Percentiles rank a stretch among this genome's conserved stretches.
Evolutionary conservation across 2,113 vertebrate genomes (phyloP).

Genomic region (Alexandromys fortis): DNA sequence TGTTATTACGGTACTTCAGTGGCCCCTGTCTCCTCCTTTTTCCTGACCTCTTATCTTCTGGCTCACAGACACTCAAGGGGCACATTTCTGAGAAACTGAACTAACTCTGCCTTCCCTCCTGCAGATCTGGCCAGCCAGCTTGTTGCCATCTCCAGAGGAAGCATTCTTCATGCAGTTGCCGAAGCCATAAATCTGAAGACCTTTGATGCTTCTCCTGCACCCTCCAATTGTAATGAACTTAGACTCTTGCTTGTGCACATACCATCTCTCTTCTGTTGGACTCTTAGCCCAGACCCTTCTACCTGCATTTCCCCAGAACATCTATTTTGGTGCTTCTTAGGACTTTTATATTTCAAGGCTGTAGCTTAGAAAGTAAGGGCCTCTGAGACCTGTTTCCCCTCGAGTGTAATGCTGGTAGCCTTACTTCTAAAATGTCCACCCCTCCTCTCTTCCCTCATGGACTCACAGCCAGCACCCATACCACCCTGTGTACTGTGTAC

Average conservation of each 20-base stretch:
- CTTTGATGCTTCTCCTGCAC: neutral
- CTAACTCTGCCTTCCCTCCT: neutral
- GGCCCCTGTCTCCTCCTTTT: neutral
- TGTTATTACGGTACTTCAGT: neutral
- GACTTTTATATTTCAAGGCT: neutral
- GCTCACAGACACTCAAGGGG: neutral
- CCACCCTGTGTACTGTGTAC: too few species aligned
- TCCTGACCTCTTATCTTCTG: neutral
- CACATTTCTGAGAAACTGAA: neutral
- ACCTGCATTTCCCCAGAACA: neutral
- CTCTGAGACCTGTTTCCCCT: neutral
- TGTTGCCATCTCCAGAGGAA: neutral
- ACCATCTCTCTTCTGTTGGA: neutral
- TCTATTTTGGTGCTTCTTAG: neutral
- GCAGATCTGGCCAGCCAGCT: neutral
- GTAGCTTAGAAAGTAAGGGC: slow-evolving; percentile 3
- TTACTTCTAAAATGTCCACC: neutral
- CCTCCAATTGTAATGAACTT: neutral
- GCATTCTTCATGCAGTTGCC: neutral
- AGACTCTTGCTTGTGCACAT: neutral
- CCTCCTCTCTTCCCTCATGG: neutral
- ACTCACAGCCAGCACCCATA: neutral
- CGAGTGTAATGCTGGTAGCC: neutral
- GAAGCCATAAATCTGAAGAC: neutral
- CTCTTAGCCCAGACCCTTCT: neutral